phyloP scores from a whole-genome alignment of 2,113 vertebrate species.

The Marcusenius ussheri region DNA sequence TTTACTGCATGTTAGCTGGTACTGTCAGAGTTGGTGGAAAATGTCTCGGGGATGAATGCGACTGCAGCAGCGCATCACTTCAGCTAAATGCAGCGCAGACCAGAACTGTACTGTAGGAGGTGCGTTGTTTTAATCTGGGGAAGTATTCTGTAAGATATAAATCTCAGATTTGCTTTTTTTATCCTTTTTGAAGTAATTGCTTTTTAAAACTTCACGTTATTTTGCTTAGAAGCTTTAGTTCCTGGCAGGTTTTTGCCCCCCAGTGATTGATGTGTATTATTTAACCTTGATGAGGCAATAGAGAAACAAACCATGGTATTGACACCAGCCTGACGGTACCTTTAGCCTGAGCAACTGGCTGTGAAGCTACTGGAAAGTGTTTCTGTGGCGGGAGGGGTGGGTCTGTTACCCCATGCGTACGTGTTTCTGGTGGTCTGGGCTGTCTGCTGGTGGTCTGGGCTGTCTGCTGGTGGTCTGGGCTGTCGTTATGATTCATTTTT shows the following conservation, averaged over 20 bases:
- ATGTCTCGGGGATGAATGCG: slow-evolving; percentile 52
- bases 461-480: not conserved
- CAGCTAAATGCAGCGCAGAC: slow-evolving; percentile 57
- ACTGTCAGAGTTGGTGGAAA: slow-evolving; percentile 21
- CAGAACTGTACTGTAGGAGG: slow-evolving; percentile 53
- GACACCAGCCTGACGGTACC: slow-evolving; percentile 56
- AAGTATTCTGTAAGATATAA: slow-evolving; percentile 65
- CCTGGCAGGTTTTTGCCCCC: slow-evolving; percentile 41
- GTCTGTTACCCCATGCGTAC: not conserved
- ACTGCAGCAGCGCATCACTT: slow-evolving; percentile 58
- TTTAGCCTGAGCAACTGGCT: slow-evolving; percentile 56
- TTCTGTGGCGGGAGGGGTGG: not conserved
- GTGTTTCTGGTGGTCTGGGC: not conserved
- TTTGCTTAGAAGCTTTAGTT: slow-evolving; percentile 56
- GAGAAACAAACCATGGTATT: slow-evolving; percentile 65
- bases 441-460: not conserved
- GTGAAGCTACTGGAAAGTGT: slow-evolving; percentile 30
- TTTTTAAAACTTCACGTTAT: slow-evolving; percentile 57
- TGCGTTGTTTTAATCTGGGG: slow-evolving; percentile 52
- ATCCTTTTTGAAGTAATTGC: slow-evolving; percentile 52
- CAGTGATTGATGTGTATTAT: slow-evolving; percentile 64
- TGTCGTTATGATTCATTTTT: not conserved
- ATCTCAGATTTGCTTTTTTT: slow-evolving; percentile 52
- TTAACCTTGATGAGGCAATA: slow-evolving; percentile 70
- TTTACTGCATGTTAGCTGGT: slow-evolving; percentile 26